Conservation (phyloP, 2,888 invertebrate genomes). For the Euzetes globulus region DNA sequence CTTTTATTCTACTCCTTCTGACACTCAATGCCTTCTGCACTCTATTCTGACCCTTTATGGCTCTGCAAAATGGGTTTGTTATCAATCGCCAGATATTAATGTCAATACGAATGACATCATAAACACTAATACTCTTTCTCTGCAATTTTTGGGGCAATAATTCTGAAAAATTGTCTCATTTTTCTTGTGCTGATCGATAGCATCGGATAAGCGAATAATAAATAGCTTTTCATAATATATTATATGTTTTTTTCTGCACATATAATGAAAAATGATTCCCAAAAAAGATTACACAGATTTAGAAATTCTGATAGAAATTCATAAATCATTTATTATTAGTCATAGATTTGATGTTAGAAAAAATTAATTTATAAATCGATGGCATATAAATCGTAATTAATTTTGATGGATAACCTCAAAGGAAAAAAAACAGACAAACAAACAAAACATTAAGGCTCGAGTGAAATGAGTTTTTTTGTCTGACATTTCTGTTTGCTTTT, state of each 20-base stretch:
- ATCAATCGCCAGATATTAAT: not conserved
- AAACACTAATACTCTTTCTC: not conserved
- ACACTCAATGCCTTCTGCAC: not conserved
- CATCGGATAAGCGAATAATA: no score
- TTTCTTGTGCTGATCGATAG: not conserved
- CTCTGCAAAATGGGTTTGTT: not conserved
- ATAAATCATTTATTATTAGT: no score
- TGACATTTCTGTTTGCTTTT: not conserved
- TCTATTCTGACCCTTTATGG: conserved; percentile 2
- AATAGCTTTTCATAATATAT: no score
- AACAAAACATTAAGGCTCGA: not conserved
- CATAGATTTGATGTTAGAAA: no score
- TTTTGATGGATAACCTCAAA: not conserved
- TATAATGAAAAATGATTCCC: no score
- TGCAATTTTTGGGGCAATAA: not conserved
- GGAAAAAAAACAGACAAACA: not conserved
- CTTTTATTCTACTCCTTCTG: not conserved
- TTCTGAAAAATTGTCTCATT: not conserved
- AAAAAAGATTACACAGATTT: no score
- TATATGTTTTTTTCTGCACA: no score
- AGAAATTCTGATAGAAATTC: no score
- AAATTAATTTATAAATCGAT: no score
- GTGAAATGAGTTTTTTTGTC: no score
- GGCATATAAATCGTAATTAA: no score
- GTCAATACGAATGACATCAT: not conserved